These are phyloP conservation scores for Hippoglossus hippoglossus DNA, from an alignment of 2,797 vertebrate genomes.

Conservation along the genomic window DNA sequence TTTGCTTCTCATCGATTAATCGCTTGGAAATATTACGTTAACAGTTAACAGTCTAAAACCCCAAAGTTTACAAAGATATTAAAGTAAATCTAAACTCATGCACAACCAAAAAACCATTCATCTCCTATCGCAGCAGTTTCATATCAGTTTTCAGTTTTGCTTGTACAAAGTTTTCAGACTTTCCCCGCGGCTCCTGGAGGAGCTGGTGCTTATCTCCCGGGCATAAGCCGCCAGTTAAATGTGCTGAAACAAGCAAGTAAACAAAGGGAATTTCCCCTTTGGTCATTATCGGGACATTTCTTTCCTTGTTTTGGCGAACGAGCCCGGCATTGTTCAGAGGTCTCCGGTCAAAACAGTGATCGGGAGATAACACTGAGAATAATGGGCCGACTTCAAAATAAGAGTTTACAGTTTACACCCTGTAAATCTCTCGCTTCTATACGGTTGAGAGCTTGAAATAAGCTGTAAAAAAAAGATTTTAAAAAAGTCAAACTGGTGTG, in stretches of 20 bases:
- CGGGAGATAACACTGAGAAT: slow-evolving; percentile 38
- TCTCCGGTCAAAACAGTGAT: slow-evolving; percentile 40
- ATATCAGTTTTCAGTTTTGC: not conserved
- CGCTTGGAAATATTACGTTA: no score
- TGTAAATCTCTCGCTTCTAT: not conserved
- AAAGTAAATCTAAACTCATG: no score
- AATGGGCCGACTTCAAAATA: slow-evolving; percentile 9
- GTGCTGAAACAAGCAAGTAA: slow-evolving; percentile 56
- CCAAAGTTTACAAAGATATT: no score
- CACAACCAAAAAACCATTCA: no score
- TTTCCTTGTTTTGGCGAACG: slow-evolving; percentile 60
- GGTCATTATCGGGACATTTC: slow-evolving; percentile 36
- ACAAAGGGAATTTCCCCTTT: slow-evolving; percentile 67
- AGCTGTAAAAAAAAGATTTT: not conserved
- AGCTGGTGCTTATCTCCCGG: slow-evolving; percentile 33
- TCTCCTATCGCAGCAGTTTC: not conserved
- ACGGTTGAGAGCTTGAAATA: not conserved
- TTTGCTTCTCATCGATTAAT: no score
- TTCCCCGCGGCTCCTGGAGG: not conserved
- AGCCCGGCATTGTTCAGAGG: slow-evolving; percentile 53
- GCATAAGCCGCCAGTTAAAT: slow-evolving; percentile 34
- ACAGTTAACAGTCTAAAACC: no score
- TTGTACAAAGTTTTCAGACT: not conserved
- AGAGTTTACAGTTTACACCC: not conserved
- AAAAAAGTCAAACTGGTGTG: not conserved